A percentile compares a stretch with the other conserved stretches of the same genome.
Conservation (phyloP, 2,113 vertebrate genomes). For the Pithys albifrons region DNA sequence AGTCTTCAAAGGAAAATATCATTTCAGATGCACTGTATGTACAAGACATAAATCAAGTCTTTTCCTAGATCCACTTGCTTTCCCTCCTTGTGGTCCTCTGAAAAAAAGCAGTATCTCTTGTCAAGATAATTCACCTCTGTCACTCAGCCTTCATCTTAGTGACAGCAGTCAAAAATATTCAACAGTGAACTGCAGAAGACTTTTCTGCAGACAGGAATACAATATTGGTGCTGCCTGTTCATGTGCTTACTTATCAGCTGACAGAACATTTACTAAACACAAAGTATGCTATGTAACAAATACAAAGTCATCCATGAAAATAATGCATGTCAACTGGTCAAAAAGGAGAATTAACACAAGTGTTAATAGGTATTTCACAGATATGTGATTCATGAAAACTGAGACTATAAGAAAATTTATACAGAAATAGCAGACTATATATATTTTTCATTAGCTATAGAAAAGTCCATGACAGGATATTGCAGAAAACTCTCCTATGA, state of each 20-base stretch:
- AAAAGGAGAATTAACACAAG: not conserved
- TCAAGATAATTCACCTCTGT: not conserved
- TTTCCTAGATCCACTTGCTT: not conserved
- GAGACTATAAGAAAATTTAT: not conserved
- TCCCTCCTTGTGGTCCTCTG: not conserved
- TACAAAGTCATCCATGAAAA: fast-evolving
- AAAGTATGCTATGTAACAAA: not conserved
- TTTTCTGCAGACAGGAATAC: not conserved
- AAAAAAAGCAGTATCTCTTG: not conserved
- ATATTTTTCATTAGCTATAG: not conserved
- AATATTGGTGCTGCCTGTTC: not conserved
- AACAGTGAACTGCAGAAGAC: not conserved
- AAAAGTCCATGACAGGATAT: not conserved
- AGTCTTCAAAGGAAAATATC: not conserved
- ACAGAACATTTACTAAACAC: not conserved
- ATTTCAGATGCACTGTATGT: not conserved
- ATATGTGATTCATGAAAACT: not conserved
- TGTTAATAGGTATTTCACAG: not conserved
- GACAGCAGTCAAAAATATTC: not conserved
- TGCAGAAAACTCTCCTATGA: not conserved
- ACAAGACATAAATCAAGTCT: not conserved
- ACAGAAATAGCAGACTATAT: not conserved
- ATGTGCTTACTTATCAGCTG: not conserved
- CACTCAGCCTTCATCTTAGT: constrained; percentile 1
- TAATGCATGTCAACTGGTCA: not conserved